Conservation (phyloP, 2,888 invertebrate genomes). For the Meiosimyza decipiens region DNA sequence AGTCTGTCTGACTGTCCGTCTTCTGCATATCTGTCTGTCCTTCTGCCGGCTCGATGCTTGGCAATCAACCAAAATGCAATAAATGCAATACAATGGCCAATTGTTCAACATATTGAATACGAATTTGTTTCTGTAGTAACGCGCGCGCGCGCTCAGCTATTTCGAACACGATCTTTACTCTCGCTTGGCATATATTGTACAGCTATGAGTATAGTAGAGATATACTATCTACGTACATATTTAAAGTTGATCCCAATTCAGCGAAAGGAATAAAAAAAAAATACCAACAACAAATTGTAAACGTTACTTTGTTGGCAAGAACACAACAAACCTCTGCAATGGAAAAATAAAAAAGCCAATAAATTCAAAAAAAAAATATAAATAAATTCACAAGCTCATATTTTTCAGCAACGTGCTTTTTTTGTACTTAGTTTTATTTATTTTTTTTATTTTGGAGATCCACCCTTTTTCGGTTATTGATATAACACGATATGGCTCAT, state of each 20-base stretch:
- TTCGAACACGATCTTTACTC: slow-evolving; percentile 28
- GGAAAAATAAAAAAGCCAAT: slow-evolving; percentile 42
- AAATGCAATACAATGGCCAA: slow-evolving; percentile 36
- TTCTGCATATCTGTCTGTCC: background rate
- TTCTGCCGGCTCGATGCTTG: background rate
- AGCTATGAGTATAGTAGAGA: background rate
- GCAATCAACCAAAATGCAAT: slow-evolving; percentile 25
- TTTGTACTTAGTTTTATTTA: slow-evolving; percentile 12
- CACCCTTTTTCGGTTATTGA: slow-evolving; percentile 67
- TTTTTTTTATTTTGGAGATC: slow-evolving; percentile 52
- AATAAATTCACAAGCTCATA: slow-evolving; percentile 39
- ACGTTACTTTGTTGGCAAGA: slow-evolving; percentile 28
- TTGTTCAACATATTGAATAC: slow-evolving; percentile 40
- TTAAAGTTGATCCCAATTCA: slow-evolving; percentile 18
- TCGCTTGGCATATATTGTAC: background rate
- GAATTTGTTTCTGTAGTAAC: slow-evolving; percentile 38
- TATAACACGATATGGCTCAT: slow-evolving; percentile 60
- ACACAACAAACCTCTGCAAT: slow-evolving; percentile 39
- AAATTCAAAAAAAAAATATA: slow-evolving; percentile 42
- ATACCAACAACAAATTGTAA: slow-evolving; percentile 12
- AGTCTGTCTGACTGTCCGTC: slow-evolving; percentile 1
- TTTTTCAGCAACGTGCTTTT: slow-evolving; percentile 28
- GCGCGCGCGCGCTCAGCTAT: slow-evolving; percentile 38
- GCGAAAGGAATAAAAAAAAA: slow-evolving; percentile 9
- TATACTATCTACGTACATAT: background rate